Base-by-base conservation (phyloP, 2,888 invertebrate genomes). In the Synanthedon myopaeformis region DNA sequence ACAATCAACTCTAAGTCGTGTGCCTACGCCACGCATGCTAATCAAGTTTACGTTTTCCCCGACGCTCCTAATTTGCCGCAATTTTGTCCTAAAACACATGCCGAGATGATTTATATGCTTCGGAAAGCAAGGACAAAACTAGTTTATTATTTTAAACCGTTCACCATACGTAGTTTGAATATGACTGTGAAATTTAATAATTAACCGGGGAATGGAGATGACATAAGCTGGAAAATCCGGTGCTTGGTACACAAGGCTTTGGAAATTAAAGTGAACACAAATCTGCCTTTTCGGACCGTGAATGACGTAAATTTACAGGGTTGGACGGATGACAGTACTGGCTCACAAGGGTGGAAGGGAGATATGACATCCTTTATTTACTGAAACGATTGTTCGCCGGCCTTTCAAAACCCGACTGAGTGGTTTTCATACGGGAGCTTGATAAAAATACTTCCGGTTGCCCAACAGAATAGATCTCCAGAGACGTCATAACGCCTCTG, bases 361-460 rank as follows among this genome's bases (percentile, higher is more conserved):
- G 75, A 78, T 76, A 74, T 63, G 61, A 61, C 60, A 67, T 64
- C 65, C 65, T 70, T 76, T 76, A 74, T 75, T 74, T 70, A 69
- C 72, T 61, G 62, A 65, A 68, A 69, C 70, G 69, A 74, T 78
- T 76, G 76, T 76, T 73, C 70, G 59, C 61, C 49, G 56, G 65
- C 69, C 67, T 74, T 74, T 73, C 65, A 70, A 68, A 73, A 66
- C 54, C 56, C 57, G 61, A 59, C 58, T 59, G 66, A 66, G 59
- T 64, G 67, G 66, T 65, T 67, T 71, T 67, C 64, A 78, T 78
- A 72, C 70, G 72, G 74, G 75, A 64, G 62, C 64, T 66, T 71
- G 76, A 76, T 74, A 76, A 72, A 71, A 76, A 70, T 67, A 65
- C 63, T 68, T 61, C 61, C 62, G 52, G 59, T 61, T 51, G 42